phyloP scores from a whole-genome alignment of 2,888 invertebrate species.

The Agrotis clavis region DNA sequence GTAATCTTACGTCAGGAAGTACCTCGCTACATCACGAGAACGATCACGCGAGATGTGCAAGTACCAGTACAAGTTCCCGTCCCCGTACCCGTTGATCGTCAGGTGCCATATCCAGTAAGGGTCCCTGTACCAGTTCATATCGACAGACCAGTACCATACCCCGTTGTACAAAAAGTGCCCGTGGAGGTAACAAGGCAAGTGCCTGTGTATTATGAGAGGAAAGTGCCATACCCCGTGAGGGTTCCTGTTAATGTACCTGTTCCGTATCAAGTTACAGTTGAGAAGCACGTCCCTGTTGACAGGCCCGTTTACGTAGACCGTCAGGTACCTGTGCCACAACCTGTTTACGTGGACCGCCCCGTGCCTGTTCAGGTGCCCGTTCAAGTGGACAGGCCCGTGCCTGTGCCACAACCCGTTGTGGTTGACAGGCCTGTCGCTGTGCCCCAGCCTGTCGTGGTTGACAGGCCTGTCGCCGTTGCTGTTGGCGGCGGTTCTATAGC shows the following conservation, averaged over 20 bases:
- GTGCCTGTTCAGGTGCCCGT: slow-evolving; percentile 92
- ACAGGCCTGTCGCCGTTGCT: slow-evolving; percentile 60
- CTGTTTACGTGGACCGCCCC: slow-evolving; percentile 90
- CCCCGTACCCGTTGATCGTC: slow-evolving; percentile 87
- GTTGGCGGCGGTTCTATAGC: slow-evolving; percentile 37
- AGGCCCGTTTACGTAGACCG: slow-evolving; percentile 92
- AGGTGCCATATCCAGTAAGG: slow-evolving; percentile 87
- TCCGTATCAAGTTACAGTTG: slow-evolving; percentile 92
- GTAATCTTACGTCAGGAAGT: slow-evolving; percentile 87
- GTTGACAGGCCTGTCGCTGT: slow-evolving; percentile 72
- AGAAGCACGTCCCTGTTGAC: slow-evolving; percentile 91
- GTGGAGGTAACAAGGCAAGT: slow-evolving; percentile 89
- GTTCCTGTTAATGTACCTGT: slow-evolving; percentile 90
- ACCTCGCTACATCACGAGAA: slow-evolving; percentile 85
- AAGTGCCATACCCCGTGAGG: slow-evolving; percentile 88
- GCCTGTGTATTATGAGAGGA: slow-evolving; percentile 87
- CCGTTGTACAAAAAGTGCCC: slow-evolving; percentile 89
- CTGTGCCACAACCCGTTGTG: slow-evolving; percentile 83
- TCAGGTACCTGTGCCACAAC: slow-evolving; percentile 87
- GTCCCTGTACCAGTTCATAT: slow-evolving; percentile 90
- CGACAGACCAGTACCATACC: slow-evolving; percentile 89
- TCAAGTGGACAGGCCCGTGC: slow-evolving; percentile 89
- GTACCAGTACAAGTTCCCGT: slow-evolving; percentile 88
- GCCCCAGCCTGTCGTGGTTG: slow-evolving; percentile 64
- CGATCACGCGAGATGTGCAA: slow-evolving; percentile 86